Evolutionary conservation across 2,113 vertebrate genomes (phyloP).

Genomic region (Speoplatyrhinus poulsoni): DNA sequence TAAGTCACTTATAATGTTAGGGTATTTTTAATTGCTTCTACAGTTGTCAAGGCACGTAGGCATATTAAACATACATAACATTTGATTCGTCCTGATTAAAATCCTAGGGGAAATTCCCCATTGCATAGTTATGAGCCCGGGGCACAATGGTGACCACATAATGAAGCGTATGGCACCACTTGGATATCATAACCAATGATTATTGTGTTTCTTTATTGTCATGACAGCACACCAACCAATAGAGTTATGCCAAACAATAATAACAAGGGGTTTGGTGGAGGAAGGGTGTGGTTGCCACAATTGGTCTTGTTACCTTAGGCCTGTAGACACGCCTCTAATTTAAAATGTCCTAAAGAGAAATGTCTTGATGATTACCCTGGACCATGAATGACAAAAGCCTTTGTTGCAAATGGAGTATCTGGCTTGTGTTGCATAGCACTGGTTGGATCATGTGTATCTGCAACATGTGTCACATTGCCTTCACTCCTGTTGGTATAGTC

Average conservation of each 20-base stretch:
- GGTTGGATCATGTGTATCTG: too few species aligned
- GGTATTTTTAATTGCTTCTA: conserved; percentile 24
- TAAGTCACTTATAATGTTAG: conserved; percentile 27
- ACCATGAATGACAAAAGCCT: too few species aligned
- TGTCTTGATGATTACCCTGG: conserved; percentile 40
- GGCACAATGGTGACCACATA: conserved; percentile 44
- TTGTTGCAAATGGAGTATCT: too few species aligned
- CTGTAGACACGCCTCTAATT: conserved; percentile 53
- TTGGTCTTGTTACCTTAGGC: conserved; percentile 53
- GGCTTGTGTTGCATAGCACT: too few species aligned
- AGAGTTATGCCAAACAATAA: conserved; percentile 46
- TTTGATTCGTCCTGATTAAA: conserved; percentile 33
- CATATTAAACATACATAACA: conserved; percentile 43
- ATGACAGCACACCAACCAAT: conserved; percentile 29
- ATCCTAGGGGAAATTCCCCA: conserved; percentile 43
- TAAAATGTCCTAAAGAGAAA: conserved; percentile 40
- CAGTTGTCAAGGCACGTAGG: conserved; percentile 37
- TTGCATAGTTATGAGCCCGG: conserved; percentile 24
- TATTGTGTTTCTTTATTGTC: conserved; percentile 41
- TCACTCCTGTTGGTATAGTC: too few species aligned
- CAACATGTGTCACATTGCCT: too few species aligned
- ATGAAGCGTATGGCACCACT: conserved; percentile 42
- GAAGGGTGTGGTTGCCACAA: conserved; percentile 32
- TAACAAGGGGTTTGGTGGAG: conserved; percentile 25
- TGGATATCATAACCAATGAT: conserved; percentile 46